These are phyloP conservation scores for Brienomyrus brachyistius DNA, from an alignment of 2,113 vertebrate species.

Conservation along the genomic window DNA sequence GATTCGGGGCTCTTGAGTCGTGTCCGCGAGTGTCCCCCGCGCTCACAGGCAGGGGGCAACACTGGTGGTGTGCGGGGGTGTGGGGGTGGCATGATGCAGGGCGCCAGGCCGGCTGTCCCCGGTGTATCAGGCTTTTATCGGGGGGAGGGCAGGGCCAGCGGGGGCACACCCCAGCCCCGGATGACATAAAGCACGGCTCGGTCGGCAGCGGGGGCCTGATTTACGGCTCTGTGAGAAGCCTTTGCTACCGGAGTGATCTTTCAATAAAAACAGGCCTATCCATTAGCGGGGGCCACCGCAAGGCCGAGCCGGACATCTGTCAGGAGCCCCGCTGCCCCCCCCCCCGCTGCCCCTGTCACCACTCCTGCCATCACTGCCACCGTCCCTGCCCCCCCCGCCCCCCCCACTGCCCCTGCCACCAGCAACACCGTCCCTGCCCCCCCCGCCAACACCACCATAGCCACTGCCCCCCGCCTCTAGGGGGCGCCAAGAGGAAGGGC, in stretches of 20 bases:
- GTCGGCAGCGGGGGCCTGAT: slow-evolving; percentile 53
- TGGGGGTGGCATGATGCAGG: background rate
- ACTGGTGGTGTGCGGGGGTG: background rate
- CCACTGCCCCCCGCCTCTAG: background rate
- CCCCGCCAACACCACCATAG: no score
- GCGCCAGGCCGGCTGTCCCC: background rate
- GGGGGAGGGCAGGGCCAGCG: slow-evolving; percentile 13
- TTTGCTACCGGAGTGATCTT: slow-evolving; percentile 68
- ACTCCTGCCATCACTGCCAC: background rate
- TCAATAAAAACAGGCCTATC: slow-evolving; percentile 65
- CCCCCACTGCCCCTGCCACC: no score
- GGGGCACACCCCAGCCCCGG: slow-evolving; percentile 6
- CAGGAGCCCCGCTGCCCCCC: slow-evolving; percentile 33
- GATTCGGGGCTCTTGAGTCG: no score
- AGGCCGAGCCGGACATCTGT: slow-evolving; percentile 49
- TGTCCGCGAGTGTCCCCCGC: no score
- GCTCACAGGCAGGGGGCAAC: no score
- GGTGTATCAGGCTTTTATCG: background rate
- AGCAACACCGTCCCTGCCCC: no score
- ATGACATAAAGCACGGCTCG: slow-evolving; percentile 49
- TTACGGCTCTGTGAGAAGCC: slow-evolving; percentile 59
- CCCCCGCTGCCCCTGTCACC: background rate
- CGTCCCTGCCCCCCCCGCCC: no score
- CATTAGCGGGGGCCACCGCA: slow-evolving; percentile 57
- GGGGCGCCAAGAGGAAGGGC: background rate